Evolutionary conservation across 2,113 vertebrate species (phyloP), one percentile per base, ranked within the genome.

Genomic region (Eulemur rufifrons): DNA sequence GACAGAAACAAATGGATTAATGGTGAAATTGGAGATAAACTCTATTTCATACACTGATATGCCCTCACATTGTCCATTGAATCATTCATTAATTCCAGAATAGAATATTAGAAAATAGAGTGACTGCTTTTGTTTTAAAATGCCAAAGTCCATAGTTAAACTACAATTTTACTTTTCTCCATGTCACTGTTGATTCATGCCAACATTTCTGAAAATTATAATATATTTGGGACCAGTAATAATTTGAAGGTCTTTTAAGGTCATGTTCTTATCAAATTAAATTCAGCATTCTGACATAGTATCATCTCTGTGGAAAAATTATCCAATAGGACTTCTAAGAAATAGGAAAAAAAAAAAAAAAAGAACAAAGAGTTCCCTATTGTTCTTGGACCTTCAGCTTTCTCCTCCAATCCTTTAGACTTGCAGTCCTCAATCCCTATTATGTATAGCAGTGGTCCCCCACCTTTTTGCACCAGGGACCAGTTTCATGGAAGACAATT

Each of bases 51-150:
- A 61, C n/a, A 7, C 6, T 78, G 63, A 84, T 80, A 52, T 42
- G 52, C 12, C 25, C 37, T 42, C 66, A 1, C 3, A 39, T 63
- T 88, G 45, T 94, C 6, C 37, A 81, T 76, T 63, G 32, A 96
- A 18, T 63, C 18, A 69, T 56, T 85, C 32, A 82, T 81, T 91
- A 50, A 64, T 66, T 61, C 29, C 32, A 64, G 73, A 87, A 78
- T 29, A 50, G 10, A 84, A 4, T 5, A 15, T 25, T 32, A 71
- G 8, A 47, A 17, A 12, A 71, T 25, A 73, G 11, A 47, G 29
- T 71, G 42, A 47, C 13, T n/a, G 25, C 2, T 52, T 95, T 94
- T 73, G 87, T 93, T 91, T 88, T 45, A 77, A 86, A 93, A 78
- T 61, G 47, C 34, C 64, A 68, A 80, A 61, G 17, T 15, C 12